phyloP scores from a whole-genome alignment of 2,113 vertebrate genomes.

The Xiphophorus couchianus region DNA sequence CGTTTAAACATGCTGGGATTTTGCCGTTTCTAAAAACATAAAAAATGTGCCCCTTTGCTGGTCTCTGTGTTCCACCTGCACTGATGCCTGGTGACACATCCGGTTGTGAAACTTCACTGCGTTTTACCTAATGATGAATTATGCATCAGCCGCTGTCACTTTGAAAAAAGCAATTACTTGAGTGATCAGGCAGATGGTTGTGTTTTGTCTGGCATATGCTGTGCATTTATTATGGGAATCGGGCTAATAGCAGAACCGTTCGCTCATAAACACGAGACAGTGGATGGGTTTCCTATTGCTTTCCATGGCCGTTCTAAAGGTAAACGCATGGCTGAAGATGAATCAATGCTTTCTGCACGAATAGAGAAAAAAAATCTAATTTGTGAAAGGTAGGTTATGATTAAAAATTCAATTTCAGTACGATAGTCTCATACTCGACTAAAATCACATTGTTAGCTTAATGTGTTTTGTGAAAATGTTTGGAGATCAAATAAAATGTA shows the following conservation, averaged over 20 bases:
- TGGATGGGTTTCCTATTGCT: conserved; percentile 15
- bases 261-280: conserved; percentile 27
- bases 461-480: background rate
- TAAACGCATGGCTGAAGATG: background rate
- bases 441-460: background rate
- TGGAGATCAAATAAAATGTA: background rate
- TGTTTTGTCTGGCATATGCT: conserved; percentile 80
- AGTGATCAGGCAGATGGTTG: conserved; percentile 77
- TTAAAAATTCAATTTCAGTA: background rate
- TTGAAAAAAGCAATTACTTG: conserved; percentile 77
- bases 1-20: conserved; percentile 46
- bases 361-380: background rate
- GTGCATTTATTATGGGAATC: conserved; percentile 70
- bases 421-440: background rate
- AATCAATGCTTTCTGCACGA: background rate
- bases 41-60: conserved; percentile 21
- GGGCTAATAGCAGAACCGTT: conserved; percentile 29
- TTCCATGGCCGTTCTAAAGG: conserved; percentile 6
- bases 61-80: conserved; percentile 49
- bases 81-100: conserved; percentile 54
- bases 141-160: conserved; percentile 77
- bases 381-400: background rate
- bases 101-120: conserved; percentile 51
- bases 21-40: conserved; percentile 45
- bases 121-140: conserved; percentile 79